phyloP scores from a whole-genome alignment of 2,797 vertebrate species.

The Orestias chungarensis region DNA sequence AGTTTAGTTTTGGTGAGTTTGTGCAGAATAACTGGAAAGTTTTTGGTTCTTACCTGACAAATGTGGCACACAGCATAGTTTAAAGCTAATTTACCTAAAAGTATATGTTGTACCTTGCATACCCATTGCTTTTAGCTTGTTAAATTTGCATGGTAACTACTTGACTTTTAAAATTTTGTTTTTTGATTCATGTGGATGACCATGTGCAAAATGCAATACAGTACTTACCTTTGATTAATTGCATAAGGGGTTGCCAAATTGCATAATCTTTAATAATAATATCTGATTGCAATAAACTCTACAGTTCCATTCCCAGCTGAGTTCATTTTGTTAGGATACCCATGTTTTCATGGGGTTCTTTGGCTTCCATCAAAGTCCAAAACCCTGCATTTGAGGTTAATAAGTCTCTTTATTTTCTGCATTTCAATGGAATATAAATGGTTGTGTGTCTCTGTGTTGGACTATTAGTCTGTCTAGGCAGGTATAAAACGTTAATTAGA shows the following conservation, averaged over 20 bases:
- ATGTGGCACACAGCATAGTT: not conserved
- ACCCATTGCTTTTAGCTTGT: no score
- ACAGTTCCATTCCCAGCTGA: not conserved
- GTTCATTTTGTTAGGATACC: not conserved
- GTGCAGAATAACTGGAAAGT: not conserved
- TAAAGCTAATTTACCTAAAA: not conserved
- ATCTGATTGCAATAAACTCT: not conserved
- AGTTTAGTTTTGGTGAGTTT: not conserved
- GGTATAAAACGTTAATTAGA: not conserved
- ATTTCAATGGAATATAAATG: not conserved
- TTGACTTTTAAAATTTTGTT: not conserved
- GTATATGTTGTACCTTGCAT: not conserved
- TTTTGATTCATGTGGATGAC: not conserved
- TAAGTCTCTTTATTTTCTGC: not conserved
- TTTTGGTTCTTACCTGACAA: not conserved
- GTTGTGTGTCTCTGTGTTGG: not conserved
- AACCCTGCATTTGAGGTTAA: not conserved
- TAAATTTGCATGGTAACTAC: not conserved
- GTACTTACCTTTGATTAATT: not conserved
- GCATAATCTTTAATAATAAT: no score
- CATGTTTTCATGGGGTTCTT: not conserved
- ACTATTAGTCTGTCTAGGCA: not conserved
- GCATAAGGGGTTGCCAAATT: no score
- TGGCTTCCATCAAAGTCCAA: not conserved
- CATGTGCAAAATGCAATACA: not conserved